Percentiles rank a stretch among this genome's conserved stretches.
Conservation (phyloP, 2,888 invertebrate genomes). For the Acanthosepion pharaonis region DNA sequence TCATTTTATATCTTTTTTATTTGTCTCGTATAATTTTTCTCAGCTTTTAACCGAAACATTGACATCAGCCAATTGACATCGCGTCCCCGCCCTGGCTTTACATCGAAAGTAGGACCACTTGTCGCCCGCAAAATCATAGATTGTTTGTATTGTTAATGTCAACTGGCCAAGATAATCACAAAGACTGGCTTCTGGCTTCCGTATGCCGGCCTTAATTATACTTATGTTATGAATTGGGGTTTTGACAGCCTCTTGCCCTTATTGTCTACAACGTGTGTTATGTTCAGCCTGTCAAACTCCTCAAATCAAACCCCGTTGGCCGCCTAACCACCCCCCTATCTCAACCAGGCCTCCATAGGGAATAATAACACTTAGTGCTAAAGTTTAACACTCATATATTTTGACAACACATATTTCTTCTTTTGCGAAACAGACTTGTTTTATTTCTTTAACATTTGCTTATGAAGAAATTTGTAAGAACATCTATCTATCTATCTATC, state of each 20-base stretch:
- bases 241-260: background rate
- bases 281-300: background rate
- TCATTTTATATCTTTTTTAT: background rate
- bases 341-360: background rate
- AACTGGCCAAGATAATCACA: background rate
- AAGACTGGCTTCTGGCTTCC: background rate
- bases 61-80: background rate
- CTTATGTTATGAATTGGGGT: background rate
- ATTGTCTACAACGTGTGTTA: background rate
- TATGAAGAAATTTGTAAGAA: background rate
- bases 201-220: background rate
- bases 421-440: background rate
- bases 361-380: background rate
- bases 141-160: slow-evolving; percentile 20
- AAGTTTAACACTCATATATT: background rate
- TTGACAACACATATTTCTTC: background rate
- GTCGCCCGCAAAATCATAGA: background rate
- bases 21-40: background rate
- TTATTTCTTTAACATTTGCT: background rate
- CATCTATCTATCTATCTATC: too few species aligned
- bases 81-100: background rate
- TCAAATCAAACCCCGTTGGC: background rate
- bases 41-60: background rate
- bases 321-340: background rate
- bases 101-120: background rate